Percentiles rank a stretch among this genome's conserved stretches.
Evolutionary conservation across 2,113 vertebrate genomes (phyloP).

Genomic region (Cynocephalus volans): DNA sequence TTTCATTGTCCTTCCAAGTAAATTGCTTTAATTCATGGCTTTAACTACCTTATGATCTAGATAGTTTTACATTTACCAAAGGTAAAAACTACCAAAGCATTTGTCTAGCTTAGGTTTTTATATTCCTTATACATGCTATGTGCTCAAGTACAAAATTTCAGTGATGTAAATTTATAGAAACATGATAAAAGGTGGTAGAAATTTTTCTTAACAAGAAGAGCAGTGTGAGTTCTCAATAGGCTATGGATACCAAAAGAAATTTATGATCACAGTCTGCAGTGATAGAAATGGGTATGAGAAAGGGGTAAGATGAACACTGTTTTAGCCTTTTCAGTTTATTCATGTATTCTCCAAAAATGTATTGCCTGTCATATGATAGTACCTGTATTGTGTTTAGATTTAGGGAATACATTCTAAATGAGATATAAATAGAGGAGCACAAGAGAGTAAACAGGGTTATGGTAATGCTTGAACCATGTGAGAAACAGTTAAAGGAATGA

Average conservation of each 20-base stretch:
- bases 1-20: slow-evolving; percentile 48
- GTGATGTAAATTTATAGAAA: not conserved
- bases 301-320: not conserved
- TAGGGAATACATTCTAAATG: not conserved
- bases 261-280: not conserved
- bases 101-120: slow-evolving; percentile 15
- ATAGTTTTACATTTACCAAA: slow-evolving; percentile 3
- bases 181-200: not conserved
- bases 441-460: not conserved
- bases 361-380: not conserved
- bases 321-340: not conserved
- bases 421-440: not conserved
- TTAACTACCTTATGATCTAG: not conserved
- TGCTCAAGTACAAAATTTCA: not conserved
- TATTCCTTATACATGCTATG: not conserved
- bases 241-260: not conserved
- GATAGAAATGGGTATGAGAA: not conserved
- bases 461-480: not conserved
- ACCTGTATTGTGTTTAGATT: not conserved
- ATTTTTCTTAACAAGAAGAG: slow-evolving; percentile 10
- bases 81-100: slow-evolving; percentile 7
- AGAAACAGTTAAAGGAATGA: not conserved
- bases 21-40: slow-evolving; percentile 34
- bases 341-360: not conserved
- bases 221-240: not conserved